phyloP scores from a whole-genome alignment of 2,888 invertebrate species.

The Patella ulyssiponensis region DNA sequence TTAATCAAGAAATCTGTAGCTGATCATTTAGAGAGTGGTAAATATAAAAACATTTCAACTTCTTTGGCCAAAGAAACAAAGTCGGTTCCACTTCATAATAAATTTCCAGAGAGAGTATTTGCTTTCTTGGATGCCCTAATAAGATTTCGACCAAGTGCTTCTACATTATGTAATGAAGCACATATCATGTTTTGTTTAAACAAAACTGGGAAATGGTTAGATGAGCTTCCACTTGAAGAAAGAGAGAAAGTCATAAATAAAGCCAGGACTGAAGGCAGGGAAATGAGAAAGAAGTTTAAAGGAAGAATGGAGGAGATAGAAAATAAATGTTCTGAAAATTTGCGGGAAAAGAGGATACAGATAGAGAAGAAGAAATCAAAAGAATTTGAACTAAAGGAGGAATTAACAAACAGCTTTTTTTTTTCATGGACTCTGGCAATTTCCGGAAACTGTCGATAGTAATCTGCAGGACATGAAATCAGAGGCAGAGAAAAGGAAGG shows the following conservation, averaged over 20 bases:
- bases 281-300: not conserved
- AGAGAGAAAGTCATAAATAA: not conserved
- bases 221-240: not conserved
- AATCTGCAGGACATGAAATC: not conserved
- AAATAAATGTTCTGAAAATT: not conserved
- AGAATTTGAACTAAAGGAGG: not conserved
- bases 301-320: not conserved
- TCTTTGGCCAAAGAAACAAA: not conserved
- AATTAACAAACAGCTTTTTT: not conserved
- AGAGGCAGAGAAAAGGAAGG: not conserved
- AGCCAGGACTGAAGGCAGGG: not conserved
- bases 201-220: not conserved
- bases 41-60: no score
- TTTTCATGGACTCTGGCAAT: not conserved
- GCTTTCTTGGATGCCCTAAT: not conserved
- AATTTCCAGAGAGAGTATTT: not conserved
- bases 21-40: no score
- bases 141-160: not conserved
- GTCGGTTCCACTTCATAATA: not conserved
- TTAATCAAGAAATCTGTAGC: no score
- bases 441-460: not conserved
- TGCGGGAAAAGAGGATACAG: not conserved
- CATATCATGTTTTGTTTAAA: not conserved
- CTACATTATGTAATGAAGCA: not conserved
- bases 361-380: not conserved